Percentiles rank a stretch among this genome's conserved stretches.
Conservation (phyloP, 2,797 vertebrate species). For the Pelochelys cantorii region DNA sequence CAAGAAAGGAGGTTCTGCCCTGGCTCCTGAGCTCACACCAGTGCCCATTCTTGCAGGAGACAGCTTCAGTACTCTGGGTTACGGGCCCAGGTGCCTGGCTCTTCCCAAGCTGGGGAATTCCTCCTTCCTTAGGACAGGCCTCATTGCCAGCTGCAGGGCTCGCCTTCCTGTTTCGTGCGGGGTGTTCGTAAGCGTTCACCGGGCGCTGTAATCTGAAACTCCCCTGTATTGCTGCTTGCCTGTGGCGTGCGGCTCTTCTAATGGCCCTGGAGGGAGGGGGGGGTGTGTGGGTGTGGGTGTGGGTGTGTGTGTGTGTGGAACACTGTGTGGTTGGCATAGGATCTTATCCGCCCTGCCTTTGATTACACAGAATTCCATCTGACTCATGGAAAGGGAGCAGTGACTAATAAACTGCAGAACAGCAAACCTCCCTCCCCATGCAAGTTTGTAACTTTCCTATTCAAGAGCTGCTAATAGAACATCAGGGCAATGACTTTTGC, state of each 20-base stretch:
- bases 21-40: background rate
- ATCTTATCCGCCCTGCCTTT: background rate
- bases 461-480: background rate
- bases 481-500: background rate
- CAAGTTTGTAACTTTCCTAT: background rate
- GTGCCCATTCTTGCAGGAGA: background rate
- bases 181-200: background rate
- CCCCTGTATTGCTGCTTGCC: background rate
- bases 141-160: background rate
- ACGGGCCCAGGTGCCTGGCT: background rate
- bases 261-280: too few relatives aligned
- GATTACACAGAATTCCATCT: background rate
- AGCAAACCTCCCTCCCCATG: background rate
- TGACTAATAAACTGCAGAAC: background rate
- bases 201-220: background rate
- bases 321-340: background rate
- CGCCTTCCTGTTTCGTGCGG: background rate
- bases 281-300: background rate
- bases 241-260: background rate
- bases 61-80: background rate
- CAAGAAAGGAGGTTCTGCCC: background rate
- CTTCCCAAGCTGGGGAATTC: background rate
- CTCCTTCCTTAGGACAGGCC: background rate
- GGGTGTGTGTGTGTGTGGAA: background rate
- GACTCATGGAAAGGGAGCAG: background rate